Conservation (phyloP, 2,113 vertebrate species). For the Trochalopteron elliotii region DNA sequence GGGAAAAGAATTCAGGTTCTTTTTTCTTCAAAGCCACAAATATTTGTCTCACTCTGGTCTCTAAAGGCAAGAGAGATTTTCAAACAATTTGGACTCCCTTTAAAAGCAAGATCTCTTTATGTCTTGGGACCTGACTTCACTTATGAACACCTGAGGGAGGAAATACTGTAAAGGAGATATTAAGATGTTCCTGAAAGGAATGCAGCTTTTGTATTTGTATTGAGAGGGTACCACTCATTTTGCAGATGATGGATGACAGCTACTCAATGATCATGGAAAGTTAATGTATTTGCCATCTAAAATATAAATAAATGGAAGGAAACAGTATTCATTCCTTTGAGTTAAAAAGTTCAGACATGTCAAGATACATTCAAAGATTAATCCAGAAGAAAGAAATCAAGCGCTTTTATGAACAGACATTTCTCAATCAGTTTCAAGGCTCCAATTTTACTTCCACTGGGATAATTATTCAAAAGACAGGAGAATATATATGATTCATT, state of each 20-base stretch:
- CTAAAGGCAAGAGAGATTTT: not conserved
- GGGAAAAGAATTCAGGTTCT: not conserved
- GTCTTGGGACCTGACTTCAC: not conserved
- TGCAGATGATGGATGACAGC: not conserved
- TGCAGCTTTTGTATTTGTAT: not conserved
- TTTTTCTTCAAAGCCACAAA: not conserved
- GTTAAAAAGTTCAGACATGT: not conserved
- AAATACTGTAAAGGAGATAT: not conserved
- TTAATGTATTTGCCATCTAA: not conserved
- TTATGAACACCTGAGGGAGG: not conserved
- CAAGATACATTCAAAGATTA: not conserved
- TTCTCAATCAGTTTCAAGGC: not conserved
- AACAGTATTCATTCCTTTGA: not conserved
- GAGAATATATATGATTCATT: not conserved
- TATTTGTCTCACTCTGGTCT: not conserved
- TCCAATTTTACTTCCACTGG: not conserved
- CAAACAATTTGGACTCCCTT: not conserved
- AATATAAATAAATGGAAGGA: not conserved
- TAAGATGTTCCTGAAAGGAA: not conserved
- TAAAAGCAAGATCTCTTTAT: not conserved
- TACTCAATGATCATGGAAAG: not conserved
- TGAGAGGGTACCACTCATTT: not conserved
- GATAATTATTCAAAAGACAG: not conserved
- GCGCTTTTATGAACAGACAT: not conserved
- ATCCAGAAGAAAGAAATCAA: not conserved